These are phyloP conservation scores for Phylloscopus collybita DNA, from an alignment of 2,797 vertebrate genomes.

Conservation along the genomic window DNA sequence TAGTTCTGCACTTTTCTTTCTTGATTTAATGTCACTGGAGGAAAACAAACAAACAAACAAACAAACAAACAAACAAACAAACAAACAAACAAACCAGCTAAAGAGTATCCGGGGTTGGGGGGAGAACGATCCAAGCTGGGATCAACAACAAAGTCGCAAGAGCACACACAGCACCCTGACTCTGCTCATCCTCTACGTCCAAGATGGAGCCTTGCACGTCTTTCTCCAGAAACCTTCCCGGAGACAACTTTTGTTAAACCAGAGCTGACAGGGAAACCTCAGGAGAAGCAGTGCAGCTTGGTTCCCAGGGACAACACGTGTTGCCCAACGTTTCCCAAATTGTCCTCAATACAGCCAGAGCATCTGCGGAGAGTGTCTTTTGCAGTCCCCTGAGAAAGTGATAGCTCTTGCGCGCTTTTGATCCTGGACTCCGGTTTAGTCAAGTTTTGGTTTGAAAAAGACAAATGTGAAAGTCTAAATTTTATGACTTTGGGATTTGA, in stretches of 20 bases:
- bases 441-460: conserved; percentile 32
- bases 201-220: not conserved
- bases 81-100: not conserved
- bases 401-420: conserved; percentile 9
- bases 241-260: not conserved
- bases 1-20: not conserved
- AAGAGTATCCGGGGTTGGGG: not conserved
- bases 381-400: conserved; percentile 7
- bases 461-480: conserved; percentile 8
- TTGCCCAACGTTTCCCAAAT: conserved; percentile 7
- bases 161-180: not conserved
- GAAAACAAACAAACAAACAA: not conserved
- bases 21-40: not conserved
- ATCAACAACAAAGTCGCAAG: not conserved
- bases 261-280: conserved; percentile 2
- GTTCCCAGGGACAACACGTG: conserved; percentile 1
- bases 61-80: no score
- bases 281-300: not conserved
- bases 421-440: conserved; percentile 19
- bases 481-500: conserved; percentile 33
- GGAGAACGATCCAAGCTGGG: not conserved
- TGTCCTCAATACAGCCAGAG: not conserved
- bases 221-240: not conserved
- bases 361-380: not conserved
- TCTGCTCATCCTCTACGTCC: not conserved